A percentile compares a stretch with the other conserved stretches of the same genome.
Evolutionary conservation across 2,888 invertebrate species (phyloP).

Genomic region (Acanthopleura granulata): DNA sequence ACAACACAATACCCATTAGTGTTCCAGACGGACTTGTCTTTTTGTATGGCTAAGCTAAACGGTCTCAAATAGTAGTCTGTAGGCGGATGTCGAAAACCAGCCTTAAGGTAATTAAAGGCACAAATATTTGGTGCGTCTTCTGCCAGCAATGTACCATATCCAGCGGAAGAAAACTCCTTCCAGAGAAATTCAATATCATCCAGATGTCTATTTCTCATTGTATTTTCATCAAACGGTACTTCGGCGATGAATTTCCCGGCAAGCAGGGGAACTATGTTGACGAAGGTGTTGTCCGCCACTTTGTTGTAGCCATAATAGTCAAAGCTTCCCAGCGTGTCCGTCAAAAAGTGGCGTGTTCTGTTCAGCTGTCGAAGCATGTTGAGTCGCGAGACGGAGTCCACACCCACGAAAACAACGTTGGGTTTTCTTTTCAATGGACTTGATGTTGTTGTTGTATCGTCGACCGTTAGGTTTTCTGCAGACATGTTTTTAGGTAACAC

Average conservation of each 20-base stretch:
- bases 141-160: constrained; percentile 83
- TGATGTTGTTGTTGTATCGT: neutral
- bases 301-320: constrained; percentile 91
- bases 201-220: constrained; percentile 35
- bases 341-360: constrained; percentile 74
- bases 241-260: constrained; percentile 56
- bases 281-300: constrained; percentile 93
- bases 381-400: constrained; percentile 87
- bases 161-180: constrained; percentile 81
- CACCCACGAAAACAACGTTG: constrained; percentile 84
- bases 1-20: constrained; percentile 76
- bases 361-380: constrained; percentile 89
- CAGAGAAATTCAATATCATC: constrained; percentile 81
- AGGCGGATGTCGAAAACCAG: constrained; percentile 82
- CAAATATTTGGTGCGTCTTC: constrained; percentile 87
- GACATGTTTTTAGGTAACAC: constrained; percentile 25
- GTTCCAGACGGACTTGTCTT: constrained; percentile 52
- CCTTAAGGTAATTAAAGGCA: constrained; percentile 84
- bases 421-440: constrained; percentile 51
- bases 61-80: constrained; percentile 88
- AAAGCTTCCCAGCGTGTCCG: constrained; percentile 76
- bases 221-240: constrained; percentile 41
- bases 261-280: constrained; percentile 87
- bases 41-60: constrained; percentile 76
- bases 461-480: neutral